Evolutionary conservation across 2,113 vertebrate genomes (phyloP).

Genomic region (Bubalus kerabau): DNA sequence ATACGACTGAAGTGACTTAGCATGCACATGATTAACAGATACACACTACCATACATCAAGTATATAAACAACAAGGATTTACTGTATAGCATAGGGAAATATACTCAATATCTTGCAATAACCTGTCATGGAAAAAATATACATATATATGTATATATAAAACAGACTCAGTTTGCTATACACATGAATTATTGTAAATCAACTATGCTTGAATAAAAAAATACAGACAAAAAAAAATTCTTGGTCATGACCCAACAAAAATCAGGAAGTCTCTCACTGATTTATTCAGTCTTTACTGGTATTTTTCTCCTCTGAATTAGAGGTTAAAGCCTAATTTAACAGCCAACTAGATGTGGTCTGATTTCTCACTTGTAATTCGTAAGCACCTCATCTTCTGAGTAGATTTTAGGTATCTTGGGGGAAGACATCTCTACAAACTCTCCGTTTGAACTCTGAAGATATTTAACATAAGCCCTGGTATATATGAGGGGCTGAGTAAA

Average conservation of each 20-base stretch:
- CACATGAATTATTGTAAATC: not conserved
- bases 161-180: not conserved
- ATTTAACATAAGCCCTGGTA: not conserved
- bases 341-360: not conserved
- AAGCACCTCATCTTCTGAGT: not conserved
- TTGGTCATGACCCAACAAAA: not conserved
- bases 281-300: not conserved
- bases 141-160: not conserved
- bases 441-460: not conserved
- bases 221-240: not conserved
- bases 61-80: not conserved
- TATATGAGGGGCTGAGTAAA: not conserved
- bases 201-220: not conserved
- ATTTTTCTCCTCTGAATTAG: not conserved
- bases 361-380: not conserved
- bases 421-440: not conserved
- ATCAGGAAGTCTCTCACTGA: not conserved
- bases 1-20: not conserved
- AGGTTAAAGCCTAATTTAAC: not conserved
- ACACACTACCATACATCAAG: not conserved
- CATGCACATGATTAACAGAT: not conserved
- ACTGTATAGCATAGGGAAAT: not conserved
- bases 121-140: not conserved
- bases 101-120: not conserved
- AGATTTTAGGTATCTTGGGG: not conserved